Evolutionary conservation across 2,888 invertebrate species (phyloP), one percentile per base, ranked within the genome.

Genomic region (Artemia sinica): DNA sequence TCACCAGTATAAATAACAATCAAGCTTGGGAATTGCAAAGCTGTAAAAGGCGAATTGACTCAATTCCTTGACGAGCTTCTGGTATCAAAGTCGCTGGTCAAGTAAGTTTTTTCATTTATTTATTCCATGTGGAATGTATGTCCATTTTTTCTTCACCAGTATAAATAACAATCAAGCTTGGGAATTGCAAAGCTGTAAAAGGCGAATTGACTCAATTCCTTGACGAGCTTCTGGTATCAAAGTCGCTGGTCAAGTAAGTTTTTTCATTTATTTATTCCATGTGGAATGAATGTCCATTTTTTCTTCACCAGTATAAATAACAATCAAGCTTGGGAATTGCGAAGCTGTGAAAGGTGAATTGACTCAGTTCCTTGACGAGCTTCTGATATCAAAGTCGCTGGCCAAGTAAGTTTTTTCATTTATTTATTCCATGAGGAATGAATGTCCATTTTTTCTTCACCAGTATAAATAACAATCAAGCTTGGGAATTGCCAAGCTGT

Each of bases 21-120:
- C 73, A 93, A 95, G 75, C 80, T 98, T 52, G 91, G 93, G 69
- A 99, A 99, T 77, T 84, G 97, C 71, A 97, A 97, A 80, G 87
- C 90, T 68, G 87, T 97, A 13, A 85, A 93, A 75, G 91, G 90
- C 0, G 95, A 96, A 72, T 81, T 99, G n/a, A 93, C 93, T 74
- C 93, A 96, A 75, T 97, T 97, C 77, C 94, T 99, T 70, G 97
- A 98, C 79, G 97, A 98, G 75, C 93, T 99, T 86, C 90, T 93
- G 41, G 91, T 99, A 0, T 90, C 97, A 0, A 94, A 97, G 79
- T 83, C 86, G 66, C 85, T 98, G 75, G 97, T 98, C 73, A 86
- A 85, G 89, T 89, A 80, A 58, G 58, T 28, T 28, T 28, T 28
- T 28, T 28, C 28, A 28, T 28, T 28, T 28, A 28, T 28, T 28